A percentile compares a stretch with the other conserved stretches of the same genome.
phyloP scores from a whole-genome alignment of 2,113 vertebrate species.

The Bubo bubo region DNA sequence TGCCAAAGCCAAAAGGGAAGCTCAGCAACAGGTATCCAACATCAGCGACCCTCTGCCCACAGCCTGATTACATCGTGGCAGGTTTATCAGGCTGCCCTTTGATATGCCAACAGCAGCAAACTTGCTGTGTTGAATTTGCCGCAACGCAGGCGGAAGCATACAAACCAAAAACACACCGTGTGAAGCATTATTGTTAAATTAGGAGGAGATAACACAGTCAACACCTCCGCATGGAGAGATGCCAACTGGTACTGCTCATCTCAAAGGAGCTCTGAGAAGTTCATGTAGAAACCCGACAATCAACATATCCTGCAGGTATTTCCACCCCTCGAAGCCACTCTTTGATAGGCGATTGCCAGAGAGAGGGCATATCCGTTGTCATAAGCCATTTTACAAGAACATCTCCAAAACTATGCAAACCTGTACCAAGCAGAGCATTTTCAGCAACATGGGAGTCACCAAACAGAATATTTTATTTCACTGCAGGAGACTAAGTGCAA shows the following conservation, averaged over 20 bases:
- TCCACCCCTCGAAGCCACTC: not conserved
- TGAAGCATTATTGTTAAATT: not conserved
- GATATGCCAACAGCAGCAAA: not conserved
- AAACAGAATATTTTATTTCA: not conserved
- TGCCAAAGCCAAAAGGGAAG: not conserved
- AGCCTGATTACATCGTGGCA: rapidly evolving
- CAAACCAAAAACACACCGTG: not conserved
- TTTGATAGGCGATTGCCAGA: not conserved
- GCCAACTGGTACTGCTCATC: not conserved
- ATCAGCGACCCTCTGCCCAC: not conserved
- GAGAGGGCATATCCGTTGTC: not conserved
- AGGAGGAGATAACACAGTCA: not conserved
- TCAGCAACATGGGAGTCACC: rapidly evolving
- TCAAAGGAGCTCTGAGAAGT: not conserved
- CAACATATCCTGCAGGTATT: not conserved
- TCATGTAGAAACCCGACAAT: not conserved
- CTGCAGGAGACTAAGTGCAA: not conserved
- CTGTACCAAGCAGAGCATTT: not conserved
- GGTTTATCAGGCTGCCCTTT: not conserved
- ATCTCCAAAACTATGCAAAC: not conserved
- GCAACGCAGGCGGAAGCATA: not conserved
- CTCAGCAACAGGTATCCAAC: not conserved
- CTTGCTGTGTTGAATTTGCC: not conserved
- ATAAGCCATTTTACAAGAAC: not conserved
- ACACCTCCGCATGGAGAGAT: not conserved